Base-by-base conservation (phyloP, 2,888 invertebrate genomes). In the Boloria euphrosyne region DNA sequence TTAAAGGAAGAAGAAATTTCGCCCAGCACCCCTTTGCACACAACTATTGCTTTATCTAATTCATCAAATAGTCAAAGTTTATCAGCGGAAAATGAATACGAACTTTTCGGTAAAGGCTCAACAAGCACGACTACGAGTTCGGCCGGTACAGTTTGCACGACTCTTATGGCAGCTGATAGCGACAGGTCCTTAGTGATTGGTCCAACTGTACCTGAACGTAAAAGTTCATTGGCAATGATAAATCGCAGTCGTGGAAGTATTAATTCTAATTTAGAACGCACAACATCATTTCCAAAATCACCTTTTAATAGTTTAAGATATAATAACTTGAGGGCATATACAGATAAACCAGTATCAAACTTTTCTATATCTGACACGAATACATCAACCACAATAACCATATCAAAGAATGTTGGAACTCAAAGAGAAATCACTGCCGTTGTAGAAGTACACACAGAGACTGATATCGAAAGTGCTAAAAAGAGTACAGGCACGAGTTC, bases 81-180 rank as follows among this genome's bases (percentile, higher is more conserved):
- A 73, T 94, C 95, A 17, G 96, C 96, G 2, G 97, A 97, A 87
- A 97, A 96, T 82, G 97, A 97, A 83, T 97, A 97, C 79, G 97
- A 97, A 86, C 88, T 97, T 47, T 98, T 97, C 81, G 97, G 97
- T n/a, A 95, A 96, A 86, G 97, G 97, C 3, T 97, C 97, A 2
- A 97, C 97, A 0, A 97, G 97, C 61, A 97, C 97, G 0, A 97
- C 97, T 0, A 97, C 97, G 0, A 97, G 97, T 80, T 97, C 97
- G 0, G 97, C 97, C 53, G 97, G 97, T 62, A 97, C 97, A 0
- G 97, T 97, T 18, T 97, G 97, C 79, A 97, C 97, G 0, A 96
- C 97, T 1, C 83, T 97, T 64, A 93, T 96, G 90, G 95, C 96
- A 13, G 94, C 94, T 49, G 93, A 93, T 65, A 95, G 95, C 76